Evolutionary conservation across 92 coral and sea anemone species (phyloP).

Genomic region (Porites rus): DNA sequence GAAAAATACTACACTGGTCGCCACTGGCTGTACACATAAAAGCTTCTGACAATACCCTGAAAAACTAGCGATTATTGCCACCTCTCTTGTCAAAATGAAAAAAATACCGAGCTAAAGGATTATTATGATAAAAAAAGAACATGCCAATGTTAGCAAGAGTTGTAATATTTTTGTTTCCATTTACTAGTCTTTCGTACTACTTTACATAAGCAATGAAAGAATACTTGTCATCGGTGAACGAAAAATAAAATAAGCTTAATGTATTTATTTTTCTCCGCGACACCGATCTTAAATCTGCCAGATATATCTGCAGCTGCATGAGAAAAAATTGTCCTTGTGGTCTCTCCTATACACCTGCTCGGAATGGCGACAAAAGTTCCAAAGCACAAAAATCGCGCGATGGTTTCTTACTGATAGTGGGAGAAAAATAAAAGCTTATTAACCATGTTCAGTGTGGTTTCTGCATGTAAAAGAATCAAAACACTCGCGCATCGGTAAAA

Average conservation of each 20-base stretch:
- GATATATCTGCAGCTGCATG: slow-evolving; percentile 42
- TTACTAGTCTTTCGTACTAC: not conserved
- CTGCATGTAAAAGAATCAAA: slow-evolving; percentile 1
- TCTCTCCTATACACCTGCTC: slow-evolving; percentile 39
- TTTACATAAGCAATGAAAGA: not conserved
- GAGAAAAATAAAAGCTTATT: slow-evolving; percentile 13
- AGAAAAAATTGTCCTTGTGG: slow-evolving; percentile 38
- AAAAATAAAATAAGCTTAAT: not conserved
- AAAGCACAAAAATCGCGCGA: slow-evolving; percentile 24
- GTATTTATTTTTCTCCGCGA: slow-evolving; percentile 21
- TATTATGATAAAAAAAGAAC: not conserved
- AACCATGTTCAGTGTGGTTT: slow-evolving; percentile 17
- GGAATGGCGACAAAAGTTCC: slow-evolving; percentile 25
- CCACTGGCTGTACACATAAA: slow-evolving; percentile 4
- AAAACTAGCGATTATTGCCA: slow-evolving; percentile 1
- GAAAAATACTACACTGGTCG: not conserved
- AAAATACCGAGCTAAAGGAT: too few relatives aligned
- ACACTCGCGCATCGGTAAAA: slow-evolving; percentile 30
- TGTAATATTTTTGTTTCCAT: not conserved
- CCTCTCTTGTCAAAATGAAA: not conserved
- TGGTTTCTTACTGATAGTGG: slow-evolving; percentile 23
- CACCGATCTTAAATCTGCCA: slow-evolving; percentile 32
- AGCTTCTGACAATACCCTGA: not conserved
- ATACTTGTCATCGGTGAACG: slow-evolving; percentile 1
- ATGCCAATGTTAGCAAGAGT: not conserved